These are phyloP conservation scores for Semotilus atromaculatus DNA, from an alignment of 2,797 vertebrate genomes.

Conservation along the genomic window DNA sequence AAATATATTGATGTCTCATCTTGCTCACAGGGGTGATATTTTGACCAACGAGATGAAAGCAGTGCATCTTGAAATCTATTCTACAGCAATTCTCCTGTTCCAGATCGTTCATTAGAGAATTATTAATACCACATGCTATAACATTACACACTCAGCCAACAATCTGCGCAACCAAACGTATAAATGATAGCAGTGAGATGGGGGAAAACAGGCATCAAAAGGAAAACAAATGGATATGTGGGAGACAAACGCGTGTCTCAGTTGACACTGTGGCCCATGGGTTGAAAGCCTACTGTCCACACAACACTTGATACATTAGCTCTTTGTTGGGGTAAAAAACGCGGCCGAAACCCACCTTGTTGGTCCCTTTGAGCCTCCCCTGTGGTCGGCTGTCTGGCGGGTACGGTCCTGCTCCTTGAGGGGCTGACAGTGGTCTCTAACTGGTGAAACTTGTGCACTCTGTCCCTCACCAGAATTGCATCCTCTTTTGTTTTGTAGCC, in stretches of 20 bases:
- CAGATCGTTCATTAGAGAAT: background rate
- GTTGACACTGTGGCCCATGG: constrained; percentile 1
- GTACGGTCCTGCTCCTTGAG: constrained; percentile 76
- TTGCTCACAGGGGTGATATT: background rate
- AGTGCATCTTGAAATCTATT: constrained; percentile 1
- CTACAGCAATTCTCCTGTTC: constrained; percentile 14
- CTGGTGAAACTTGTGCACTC: constrained; percentile 94
- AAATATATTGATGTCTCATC: background rate
- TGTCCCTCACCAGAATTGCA: constrained; percentile 88
- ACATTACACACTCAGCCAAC: constrained; percentile 36
- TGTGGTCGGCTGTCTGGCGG: constrained; percentile 71
- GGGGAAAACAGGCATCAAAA: constrained; percentile 44
- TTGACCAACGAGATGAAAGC: background rate
- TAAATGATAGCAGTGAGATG: constrained; percentile 59
- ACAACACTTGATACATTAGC: background rate
- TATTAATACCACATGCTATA: background rate
- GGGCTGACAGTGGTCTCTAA: constrained; percentile 87
- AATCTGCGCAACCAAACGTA: constrained; percentile 8
- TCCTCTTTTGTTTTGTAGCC: constrained; percentile 78
- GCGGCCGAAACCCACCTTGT: constrained; percentile 86
- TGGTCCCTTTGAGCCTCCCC: constrained; percentile 63
- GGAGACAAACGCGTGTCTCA: background rate
- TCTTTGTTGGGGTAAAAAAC: constrained; percentile 3
- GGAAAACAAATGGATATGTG: constrained; percentile 25
- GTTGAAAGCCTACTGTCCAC: constrained; percentile 14